A percentile compares a stretch with the other conserved stretches of the same genome.
Conservation (phyloP, 2,113 vertebrate genomes). For the Morone chrysops region DNA sequence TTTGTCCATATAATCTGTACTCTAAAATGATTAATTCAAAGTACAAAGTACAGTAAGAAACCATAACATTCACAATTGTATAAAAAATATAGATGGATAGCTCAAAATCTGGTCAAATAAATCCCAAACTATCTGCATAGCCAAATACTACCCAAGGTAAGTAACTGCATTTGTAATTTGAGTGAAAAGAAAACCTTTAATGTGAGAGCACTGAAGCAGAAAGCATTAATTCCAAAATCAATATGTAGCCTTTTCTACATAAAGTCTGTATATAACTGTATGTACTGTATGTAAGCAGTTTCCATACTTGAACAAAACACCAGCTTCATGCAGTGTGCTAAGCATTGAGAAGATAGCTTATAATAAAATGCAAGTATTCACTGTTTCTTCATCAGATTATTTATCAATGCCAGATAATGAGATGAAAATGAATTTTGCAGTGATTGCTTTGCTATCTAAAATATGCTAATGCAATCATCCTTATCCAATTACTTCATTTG, state of each 20-base stretch:
- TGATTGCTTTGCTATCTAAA: slow-evolving; percentile 58
- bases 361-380: slow-evolving; percentile 22
- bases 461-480: slow-evolving; percentile 79
- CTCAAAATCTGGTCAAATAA: neutral
- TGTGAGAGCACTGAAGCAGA: neutral
- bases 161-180: neutral
- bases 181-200: neutral
- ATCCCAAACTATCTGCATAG: neutral
- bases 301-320: neutral
- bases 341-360: neutral
- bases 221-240: neutral
- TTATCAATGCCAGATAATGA: slow-evolving; percentile 69
- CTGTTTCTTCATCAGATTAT: slow-evolving; percentile 54
- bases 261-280: neutral
- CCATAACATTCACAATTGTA: neutral
- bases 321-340: neutral
- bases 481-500: slow-evolving; percentile 78
- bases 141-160: neutral
- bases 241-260: neutral
- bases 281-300: neutral
- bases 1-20: neutral
- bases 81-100: neutral
- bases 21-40: too few relatives aligned
- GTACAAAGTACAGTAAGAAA: neutral
- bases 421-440: slow-evolving; percentile 67